Evolutionary conservation across 2,888 invertebrate genomes (phyloP).

Genomic region (Ceraclea dissimilis): DNA sequence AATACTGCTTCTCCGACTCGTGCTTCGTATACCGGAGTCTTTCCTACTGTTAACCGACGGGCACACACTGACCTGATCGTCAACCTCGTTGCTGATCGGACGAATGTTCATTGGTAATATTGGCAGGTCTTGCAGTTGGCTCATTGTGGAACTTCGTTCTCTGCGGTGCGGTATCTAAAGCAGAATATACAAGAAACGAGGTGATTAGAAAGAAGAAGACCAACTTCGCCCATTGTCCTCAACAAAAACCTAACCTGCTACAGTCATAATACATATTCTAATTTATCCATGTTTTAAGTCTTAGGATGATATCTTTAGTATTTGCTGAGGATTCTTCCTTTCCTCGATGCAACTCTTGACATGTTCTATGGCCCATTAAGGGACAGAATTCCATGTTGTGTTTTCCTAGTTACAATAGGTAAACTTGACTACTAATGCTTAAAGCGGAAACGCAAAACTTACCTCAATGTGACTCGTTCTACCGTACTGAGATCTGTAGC

Average conservation of each 20-base stretch:
- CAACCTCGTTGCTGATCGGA: slow-evolving; percentile 46
- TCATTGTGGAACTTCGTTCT: slow-evolving; percentile 43
- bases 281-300: too few relatives aligned
- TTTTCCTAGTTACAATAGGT: too few relatives aligned
- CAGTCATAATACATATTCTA: background rate
- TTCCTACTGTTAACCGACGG: slow-evolving; percentile 76
- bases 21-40: slow-evolving; percentile 82
- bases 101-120: slow-evolving; percentile 26
- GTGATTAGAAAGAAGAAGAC: too few relatives aligned
- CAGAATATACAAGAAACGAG: background rate
- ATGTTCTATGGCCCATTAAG: too few relatives aligned
- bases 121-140: slow-evolving; percentile 36
- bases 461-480: slow-evolving; percentile 38
- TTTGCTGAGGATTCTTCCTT: too few relatives aligned
- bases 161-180: slow-evolving; percentile 31
- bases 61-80: slow-evolving; percentile 65
- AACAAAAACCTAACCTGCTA: too few relatives aligned
- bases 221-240: too few relatives aligned
- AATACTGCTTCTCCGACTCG: slow-evolving; percentile 77
- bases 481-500: slow-evolving; percentile 63
- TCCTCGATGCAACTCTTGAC: too few relatives aligned
- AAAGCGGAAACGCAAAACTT: too few relatives aligned
- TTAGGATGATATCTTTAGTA: too few relatives aligned
- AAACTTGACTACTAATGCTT: too few relatives aligned
- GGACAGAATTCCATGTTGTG: too few relatives aligned